Evolutionary conservation across 2,888 invertebrate genomes (phyloP).

Genomic region (Tethea ocularis): DNA sequence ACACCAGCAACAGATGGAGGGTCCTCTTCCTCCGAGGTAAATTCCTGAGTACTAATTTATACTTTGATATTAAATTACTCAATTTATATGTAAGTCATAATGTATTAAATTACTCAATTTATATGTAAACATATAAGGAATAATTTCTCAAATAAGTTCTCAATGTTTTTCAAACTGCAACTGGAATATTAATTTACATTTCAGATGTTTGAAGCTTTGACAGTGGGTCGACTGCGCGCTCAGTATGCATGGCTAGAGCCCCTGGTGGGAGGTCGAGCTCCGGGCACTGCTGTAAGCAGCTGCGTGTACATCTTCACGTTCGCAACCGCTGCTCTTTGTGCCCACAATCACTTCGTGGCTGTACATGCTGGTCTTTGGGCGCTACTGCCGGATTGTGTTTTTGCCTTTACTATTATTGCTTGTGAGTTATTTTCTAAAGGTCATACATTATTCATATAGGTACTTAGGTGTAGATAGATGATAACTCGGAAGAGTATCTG

Average conservation of each 20-base stretch:
- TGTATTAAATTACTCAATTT: no score
- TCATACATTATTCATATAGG: background rate
- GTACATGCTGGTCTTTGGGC: conserved; percentile 86
- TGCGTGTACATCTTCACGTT: conserved; percentile 88
- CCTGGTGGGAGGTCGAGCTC: conserved; percentile 88
- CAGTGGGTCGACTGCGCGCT: conserved; percentile 90
- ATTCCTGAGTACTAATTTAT: conserved; percentile 7
- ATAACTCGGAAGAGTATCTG: no score
- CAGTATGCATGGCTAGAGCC: conserved; percentile 90
- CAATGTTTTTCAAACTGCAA: no score
- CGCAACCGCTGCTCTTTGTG: conserved; percentile 87
- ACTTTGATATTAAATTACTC: background rate
- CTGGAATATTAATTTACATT: conserved; percentile 21
- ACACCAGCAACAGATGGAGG: conserved; percentile 85
- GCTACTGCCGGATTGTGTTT: conserved; percentile 84
- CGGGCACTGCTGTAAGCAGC: conserved; percentile 89
- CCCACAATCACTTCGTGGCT: conserved; percentile 86
- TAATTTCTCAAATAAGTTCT: no score
- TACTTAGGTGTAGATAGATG: background rate
- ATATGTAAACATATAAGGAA: no score
- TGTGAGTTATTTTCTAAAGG: conserved; percentile 75
- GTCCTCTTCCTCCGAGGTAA: conserved; percentile 83
- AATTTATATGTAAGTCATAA: no score
- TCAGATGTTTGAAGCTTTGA: conserved; percentile 83
- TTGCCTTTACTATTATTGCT: conserved; percentile 85